Conservation (phyloP, 2,113 vertebrate species). For the Egretta garzetta region DNA sequence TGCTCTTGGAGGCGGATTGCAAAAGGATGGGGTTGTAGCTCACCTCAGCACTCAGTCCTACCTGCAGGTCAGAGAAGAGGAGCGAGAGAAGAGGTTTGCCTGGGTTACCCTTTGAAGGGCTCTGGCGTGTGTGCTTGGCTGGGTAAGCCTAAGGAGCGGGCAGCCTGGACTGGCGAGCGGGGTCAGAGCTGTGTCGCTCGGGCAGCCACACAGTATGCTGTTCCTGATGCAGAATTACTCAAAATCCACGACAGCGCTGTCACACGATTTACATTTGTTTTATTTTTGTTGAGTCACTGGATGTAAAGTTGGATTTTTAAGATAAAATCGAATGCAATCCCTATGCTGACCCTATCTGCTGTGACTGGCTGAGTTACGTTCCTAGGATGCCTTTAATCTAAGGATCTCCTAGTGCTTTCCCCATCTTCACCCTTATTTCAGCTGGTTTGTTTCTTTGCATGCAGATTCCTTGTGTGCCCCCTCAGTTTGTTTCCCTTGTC, state of each 20-base stretch:
- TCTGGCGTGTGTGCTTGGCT: background rate
- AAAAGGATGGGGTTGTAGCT: background rate
- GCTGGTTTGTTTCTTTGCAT: background rate
- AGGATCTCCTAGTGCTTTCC: background rate
- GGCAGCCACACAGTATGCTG: background rate
- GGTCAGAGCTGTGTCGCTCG: background rate
- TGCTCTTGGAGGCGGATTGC: accelerated
- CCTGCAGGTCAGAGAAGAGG: accelerated
- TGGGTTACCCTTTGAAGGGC: background rate
- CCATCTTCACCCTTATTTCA: background rate
- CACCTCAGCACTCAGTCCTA: accelerated
- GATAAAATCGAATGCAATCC: background rate
- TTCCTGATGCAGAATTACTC: background rate
- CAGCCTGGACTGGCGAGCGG: background rate
- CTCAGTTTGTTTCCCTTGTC: background rate
- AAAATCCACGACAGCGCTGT: background rate
- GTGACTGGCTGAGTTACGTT: background rate
- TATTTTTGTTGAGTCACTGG: background rate
- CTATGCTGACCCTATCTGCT: background rate
- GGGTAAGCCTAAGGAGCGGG: accelerated
- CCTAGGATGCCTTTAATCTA: background rate
- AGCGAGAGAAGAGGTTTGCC: accelerated
- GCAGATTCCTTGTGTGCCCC: background rate
- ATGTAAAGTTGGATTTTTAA: background rate
- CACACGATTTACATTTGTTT: background rate